phyloP scores from a whole-genome alignment of 2,113 vertebrate genomes.

The Ariopsis seemanni region DNA sequence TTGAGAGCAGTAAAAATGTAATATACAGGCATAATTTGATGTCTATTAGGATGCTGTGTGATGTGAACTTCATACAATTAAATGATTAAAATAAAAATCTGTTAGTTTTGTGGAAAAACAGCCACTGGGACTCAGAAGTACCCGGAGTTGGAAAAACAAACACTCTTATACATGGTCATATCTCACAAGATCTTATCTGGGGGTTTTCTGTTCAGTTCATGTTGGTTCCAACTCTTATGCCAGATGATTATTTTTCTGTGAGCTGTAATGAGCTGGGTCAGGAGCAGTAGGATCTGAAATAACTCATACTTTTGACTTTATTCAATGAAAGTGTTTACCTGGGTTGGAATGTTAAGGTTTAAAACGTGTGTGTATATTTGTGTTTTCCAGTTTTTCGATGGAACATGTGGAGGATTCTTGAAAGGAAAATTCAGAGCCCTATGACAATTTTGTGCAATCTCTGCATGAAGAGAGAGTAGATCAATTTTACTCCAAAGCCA shows the following conservation, averaged over 20 bases:
- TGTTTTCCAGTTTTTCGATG: conserved; percentile 70
- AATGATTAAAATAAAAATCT: no score
- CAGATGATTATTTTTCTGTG: not conserved
- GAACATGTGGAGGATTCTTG: conserved; percentile 55
- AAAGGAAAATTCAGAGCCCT: conserved; percentile 54
- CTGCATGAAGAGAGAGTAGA: conserved; percentile 57
- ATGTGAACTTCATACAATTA: no score
- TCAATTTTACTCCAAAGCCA: conserved; percentile 54
- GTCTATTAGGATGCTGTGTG: no score
- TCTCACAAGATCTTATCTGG: not conserved
- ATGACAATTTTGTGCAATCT: conserved; percentile 42
- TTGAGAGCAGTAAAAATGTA: no score
- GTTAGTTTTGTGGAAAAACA: no score
- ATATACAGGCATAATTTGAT: no score
- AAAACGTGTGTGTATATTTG: conserved; percentile 26
- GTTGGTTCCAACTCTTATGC: not conserved
- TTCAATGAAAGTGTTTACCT: not conserved
- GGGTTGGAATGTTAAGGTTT: not conserved
- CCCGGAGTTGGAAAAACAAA: no score
- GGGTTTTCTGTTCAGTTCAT: not conserved
- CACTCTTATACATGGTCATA: not conserved
- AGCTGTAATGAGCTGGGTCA: not conserved
- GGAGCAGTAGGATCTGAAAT: not conserved
- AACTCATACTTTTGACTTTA: not conserved
- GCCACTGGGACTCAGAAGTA: no score